Conservation (phyloP, 2,888 invertebrate genomes). For the Dryococelus australis region DNA sequence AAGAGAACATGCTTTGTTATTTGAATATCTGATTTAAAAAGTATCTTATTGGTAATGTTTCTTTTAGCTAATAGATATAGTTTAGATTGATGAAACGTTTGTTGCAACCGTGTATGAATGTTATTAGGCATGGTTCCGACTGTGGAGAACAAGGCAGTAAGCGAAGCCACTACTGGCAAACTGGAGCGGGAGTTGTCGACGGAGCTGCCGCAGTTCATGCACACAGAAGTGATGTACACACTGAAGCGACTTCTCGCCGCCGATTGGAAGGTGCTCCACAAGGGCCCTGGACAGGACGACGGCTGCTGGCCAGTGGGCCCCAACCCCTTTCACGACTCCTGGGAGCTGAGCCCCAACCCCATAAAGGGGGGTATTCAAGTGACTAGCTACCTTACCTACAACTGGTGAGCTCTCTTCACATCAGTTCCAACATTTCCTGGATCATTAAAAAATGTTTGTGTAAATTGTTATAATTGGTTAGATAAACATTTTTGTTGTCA, state of each 20-base stretch:
- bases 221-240: slow-evolving; percentile 77
- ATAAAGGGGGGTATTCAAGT: slow-evolving; percentile 84
- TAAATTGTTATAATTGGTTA: neutral
- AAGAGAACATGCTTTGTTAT: no score
- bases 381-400: slow-evolving; percentile 83
- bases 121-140: slow-evolving; percentile 28
- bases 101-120: no score
- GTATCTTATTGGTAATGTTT: no score
- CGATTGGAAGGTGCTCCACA: slow-evolving; percentile 79
- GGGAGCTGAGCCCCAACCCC: slow-evolving; percentile 66
- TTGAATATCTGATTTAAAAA: no score
- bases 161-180: slow-evolving; percentile 40
- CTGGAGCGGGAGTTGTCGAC: slow-evolving; percentile 67
- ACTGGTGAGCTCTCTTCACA: slow-evolving; percentile 64
- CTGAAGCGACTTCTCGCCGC: slow-evolving; percentile 83
- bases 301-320: slow-evolving; percentile 57
- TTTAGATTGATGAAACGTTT: no score
- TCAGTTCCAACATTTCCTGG: neutral
- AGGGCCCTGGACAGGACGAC: slow-evolving; percentile 57
- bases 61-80: no score
- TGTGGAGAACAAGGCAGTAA: slow-evolving; percentile 49
- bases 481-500: neutral
- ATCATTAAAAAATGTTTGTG: slow-evolving; percentile 4
- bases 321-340: slow-evolving; percentile 78
- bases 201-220: slow-evolving; percentile 78